Conservation (phyloP, 1,140 invertebrate species). For the Lycorma delicatula region DNA sequence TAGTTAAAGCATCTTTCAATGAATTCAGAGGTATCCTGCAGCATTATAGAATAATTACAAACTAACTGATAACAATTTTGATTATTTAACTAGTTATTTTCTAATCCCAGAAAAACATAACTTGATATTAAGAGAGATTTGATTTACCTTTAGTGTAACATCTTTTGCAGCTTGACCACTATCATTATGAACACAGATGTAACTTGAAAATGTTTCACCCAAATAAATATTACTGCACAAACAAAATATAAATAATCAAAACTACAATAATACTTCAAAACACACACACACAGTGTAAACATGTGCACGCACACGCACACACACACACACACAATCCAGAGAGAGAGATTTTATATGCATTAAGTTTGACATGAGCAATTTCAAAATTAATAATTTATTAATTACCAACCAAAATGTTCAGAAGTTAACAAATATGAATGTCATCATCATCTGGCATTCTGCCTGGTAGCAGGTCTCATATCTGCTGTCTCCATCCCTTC, state of each 20-base stretch:
- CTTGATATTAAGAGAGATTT: too few species aligned
- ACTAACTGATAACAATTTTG: too few species aligned
- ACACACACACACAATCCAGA: too few species aligned
- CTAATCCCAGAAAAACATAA: too few species aligned
- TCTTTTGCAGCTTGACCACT: conserved; percentile 71
- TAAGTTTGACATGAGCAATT: conserved; percentile 1
- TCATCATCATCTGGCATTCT: too few species aligned
- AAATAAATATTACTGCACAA: conserved; percentile 66
- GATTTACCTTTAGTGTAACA: conserved; percentile 71
- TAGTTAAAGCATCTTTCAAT: too few species aligned
- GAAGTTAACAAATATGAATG: too few species aligned
- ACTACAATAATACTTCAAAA: neutral
- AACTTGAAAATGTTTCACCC: conserved; percentile 96
- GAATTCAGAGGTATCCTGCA: too few species aligned
- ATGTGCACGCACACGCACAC: conserved; percentile 1
- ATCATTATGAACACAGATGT: conserved; percentile 94
- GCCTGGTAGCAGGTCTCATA: too few species aligned
- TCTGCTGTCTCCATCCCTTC: too few species aligned
- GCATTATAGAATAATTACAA: too few species aligned
- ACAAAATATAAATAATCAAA: conserved; percentile 17
- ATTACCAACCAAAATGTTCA: conserved; percentile 28
- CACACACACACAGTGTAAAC: neutral
- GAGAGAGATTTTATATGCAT: neutral
- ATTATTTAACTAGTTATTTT: too few species aligned
- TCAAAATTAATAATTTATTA: conserved; percentile 22